These are phyloP conservation scores for Chelonoidis abingdonii DNA, from an alignment of 2,113 vertebrate species.

Conservation along the genomic window DNA sequence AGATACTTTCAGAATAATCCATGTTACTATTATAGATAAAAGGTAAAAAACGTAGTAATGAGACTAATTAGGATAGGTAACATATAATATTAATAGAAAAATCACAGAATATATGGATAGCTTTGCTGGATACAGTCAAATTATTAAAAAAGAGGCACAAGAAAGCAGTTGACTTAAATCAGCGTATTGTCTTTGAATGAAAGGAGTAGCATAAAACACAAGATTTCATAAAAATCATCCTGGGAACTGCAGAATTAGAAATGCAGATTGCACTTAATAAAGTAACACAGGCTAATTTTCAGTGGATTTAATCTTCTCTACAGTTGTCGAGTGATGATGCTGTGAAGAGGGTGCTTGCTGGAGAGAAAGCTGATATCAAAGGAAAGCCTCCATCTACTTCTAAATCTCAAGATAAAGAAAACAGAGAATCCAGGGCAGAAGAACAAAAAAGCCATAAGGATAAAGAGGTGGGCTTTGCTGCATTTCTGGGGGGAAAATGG, in stretches of 20 bases:
- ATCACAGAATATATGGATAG: not conserved
- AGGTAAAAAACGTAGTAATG: not conserved
- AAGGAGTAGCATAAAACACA: not conserved
- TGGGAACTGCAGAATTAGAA: not conserved
- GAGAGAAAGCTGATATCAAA: slow-evolving; percentile 85
- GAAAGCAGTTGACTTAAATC: not conserved
- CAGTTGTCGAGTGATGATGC: slow-evolving; percentile 94
- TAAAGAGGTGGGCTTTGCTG: slow-evolving; percentile 74
- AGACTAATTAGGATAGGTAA: not conserved
- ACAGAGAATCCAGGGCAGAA: slow-evolving; percentile 75
- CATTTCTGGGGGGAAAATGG: fast-evolving
- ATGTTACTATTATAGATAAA: not conserved
- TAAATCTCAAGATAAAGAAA: slow-evolving; percentile 85
- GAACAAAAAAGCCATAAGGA: slow-evolving; percentile 69
- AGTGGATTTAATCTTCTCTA: not conserved
- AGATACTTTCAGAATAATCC: not conserved
- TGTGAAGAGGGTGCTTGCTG: slow-evolving; percentile 89
- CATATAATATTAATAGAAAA: not conserved
- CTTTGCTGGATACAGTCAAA: not conserved
- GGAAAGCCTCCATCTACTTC: slow-evolving; percentile 77
- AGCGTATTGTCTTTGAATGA: not conserved
- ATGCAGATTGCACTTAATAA: not conserved
- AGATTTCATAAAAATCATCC: not conserved
- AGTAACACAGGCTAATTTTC: not conserved
- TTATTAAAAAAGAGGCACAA: not conserved